A percentile compares a stretch with the other conserved stretches of the same genome.
These are phyloP conservation scores for Meliscaeva auricollis DNA, from an alignment of 2,888 invertebrate species.

Conservation along the genomic window DNA sequence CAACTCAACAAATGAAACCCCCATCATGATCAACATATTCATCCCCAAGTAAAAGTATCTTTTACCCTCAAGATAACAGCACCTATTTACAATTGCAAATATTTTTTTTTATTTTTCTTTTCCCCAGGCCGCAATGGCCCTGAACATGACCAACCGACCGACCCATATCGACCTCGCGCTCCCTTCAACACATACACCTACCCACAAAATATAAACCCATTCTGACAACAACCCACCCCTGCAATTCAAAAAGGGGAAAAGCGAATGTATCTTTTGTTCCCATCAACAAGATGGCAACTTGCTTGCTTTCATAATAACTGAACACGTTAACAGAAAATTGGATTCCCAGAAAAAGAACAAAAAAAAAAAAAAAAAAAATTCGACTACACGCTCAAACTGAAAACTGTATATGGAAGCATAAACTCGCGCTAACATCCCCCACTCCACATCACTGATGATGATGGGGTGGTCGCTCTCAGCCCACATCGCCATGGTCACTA, in stretches of 20 bases:
- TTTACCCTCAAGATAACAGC: slow-evolving; percentile 78
- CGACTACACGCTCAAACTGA: slow-evolving; percentile 74
- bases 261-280: slow-evolving; percentile 81
- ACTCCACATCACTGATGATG: not conserved
- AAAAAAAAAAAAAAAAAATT: slow-evolving; percentile 48
- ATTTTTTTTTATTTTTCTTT: slow-evolving; percentile 75
- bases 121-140: slow-evolving; percentile 68
- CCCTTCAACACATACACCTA: slow-evolving; percentile 57
- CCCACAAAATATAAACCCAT: not conserved
- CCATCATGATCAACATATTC: slow-evolving; percentile 19
- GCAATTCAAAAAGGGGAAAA: slow-evolving; percentile 62
- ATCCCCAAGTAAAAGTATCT: slow-evolving; percentile 12
- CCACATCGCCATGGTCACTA: slow-evolving; percentile 81
- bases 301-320: slow-evolving; percentile 83
- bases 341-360: slow-evolving; percentile 44
- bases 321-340: slow-evolving; percentile 75
- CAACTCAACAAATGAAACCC: slow-evolving; percentile 63
- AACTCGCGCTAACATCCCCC: slow-evolving; percentile 54
- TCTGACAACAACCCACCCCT: slow-evolving; percentile 24
- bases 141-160: slow-evolving; percentile 63
- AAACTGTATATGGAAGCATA: slow-evolving; percentile 62
- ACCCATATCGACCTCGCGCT: slow-evolving; percentile 52
- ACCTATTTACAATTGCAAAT: slow-evolving; percentile 83
- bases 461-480: slow-evolving; percentile 35
- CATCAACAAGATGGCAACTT: slow-evolving; percentile 84